Evolutionary conservation across 1,140 invertebrate species (phyloP), one percentile per base, ranked within the genome.

Genomic region (Habropoda laboriosa): DNA sequence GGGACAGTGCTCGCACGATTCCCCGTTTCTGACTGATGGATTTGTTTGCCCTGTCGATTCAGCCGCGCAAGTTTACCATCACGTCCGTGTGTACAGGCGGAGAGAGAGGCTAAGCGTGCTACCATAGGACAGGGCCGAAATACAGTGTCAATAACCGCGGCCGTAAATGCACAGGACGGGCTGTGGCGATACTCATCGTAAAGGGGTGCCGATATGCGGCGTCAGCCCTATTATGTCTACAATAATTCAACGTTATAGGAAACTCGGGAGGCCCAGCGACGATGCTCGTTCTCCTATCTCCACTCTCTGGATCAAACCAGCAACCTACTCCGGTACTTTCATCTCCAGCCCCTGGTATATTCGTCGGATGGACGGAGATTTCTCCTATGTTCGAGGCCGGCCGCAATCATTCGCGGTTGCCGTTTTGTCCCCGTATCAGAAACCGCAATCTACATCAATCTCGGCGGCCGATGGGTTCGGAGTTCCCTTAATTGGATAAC

Each of bases 31-130:
- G 84, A 82, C 85, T 85, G 87, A 88, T 88, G 86, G 87, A 88
- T 88, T 81, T 88, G 84, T 88, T 88, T 88, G 87, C 79, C 79
- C 80, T 78, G 78, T 80, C 87, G 73, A 87, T 88, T 82, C 84
- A 82, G 71, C 72, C 77, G 51, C 71, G 64, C 72, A 63, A 85
- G 84, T 86, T 84, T 86, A 88, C 81, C 83, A 80, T 63, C 66
- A 61, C 21, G 53, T 21, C 24, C 32, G 66, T n/a, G 32, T 32
- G 63, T 49, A 51, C 13, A 58, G 67, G n/a, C 7, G n/a, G 18
- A 10, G 35, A 70, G 42, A 53, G 24, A 40, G n/a, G 71, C 5
- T 16, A 55, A 58, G 67, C 45, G 77, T 32, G 51, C 53, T 16
- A 45, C 42, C 61, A 38, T 71, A 64, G 42, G 75, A 70, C 75